Evolutionary conservation across 2,888 invertebrate species (phyloP).

Genomic region (Azorinus chamasolen): DNA sequence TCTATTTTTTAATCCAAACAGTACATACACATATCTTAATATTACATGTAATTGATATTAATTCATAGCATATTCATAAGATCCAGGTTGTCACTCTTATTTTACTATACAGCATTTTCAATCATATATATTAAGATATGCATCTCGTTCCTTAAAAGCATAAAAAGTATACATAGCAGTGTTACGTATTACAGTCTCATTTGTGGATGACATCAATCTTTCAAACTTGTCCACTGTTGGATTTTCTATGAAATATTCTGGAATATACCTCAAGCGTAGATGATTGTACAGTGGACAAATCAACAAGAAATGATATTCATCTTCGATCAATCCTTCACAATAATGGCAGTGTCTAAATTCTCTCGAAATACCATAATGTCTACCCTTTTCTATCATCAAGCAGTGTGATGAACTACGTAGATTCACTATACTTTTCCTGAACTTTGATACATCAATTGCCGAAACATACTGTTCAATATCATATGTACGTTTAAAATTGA

Average conservation of each 20-base stretch:
- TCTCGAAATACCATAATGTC: constrained; percentile 5
- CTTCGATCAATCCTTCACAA: background rate
- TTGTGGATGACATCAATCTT: constrained; percentile 2
- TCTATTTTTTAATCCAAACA: no score
- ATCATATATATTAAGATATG: no score
- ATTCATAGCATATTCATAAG: no score
- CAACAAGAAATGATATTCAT: constrained; percentile 4
- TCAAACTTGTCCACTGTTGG: background rate
- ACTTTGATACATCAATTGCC: constrained; percentile 5
- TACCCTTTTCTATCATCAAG: background rate
- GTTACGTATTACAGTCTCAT: constrained; percentile 1
- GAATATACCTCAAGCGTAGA: background rate
- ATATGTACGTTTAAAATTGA: no score
- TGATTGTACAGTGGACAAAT: constrained; percentile 7
- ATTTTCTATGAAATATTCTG: background rate
- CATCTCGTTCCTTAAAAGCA: constrained; percentile 5
- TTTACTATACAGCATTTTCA: no score
- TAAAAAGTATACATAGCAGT: constrained; percentile 7
- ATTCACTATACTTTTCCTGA: no score
- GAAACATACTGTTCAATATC: constrained; percentile 1
- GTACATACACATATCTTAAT: no score
- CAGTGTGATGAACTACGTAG: background rate
- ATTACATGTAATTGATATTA: no score
- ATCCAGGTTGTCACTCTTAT: no score
- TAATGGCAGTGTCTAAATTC: background rate